Conservation (phyloP, 2,797 vertebrate genomes). For the Cirrhinus molitorella region DNA sequence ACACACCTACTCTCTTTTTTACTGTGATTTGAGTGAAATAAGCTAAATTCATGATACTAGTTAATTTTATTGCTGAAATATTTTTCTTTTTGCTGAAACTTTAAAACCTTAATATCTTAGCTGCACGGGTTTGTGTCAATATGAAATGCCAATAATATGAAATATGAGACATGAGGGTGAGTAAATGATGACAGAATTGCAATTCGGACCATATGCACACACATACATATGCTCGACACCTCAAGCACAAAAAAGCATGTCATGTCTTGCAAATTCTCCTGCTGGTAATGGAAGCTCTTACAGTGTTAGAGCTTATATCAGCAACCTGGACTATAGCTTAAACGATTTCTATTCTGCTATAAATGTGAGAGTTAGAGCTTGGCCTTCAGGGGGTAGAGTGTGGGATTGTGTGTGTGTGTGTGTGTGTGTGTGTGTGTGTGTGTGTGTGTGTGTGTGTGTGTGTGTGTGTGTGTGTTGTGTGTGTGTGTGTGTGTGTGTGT, state of each 20-base stretch:
- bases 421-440: conserved; percentile 8
- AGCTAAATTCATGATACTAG: background rate
- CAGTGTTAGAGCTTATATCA: conserved; percentile 21
- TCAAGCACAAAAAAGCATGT: background rate
- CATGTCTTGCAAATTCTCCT: background rate
- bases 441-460: too few species aligned
- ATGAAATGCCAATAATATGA: too few species aligned
- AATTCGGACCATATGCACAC: background rate
- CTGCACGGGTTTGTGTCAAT: background rate
- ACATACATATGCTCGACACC: background rate
- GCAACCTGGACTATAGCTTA: conserved; percentile 17
- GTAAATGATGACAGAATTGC: background rate
- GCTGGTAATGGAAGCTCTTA: conserved; percentile 1
- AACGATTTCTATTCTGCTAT: conserved; percentile 30
- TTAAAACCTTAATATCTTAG: background rate
- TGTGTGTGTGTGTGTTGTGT: too few species aligned
- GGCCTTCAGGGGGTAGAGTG: conserved; percentile 27
- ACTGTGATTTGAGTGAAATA: background rate
- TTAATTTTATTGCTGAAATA: background rate
- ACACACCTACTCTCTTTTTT: background rate
- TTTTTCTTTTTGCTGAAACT: background rate
- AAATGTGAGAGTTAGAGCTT: conserved; percentile 13
- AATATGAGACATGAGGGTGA: too few species aligned
- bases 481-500: too few species aligned
- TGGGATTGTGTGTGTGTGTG: conserved; percentile 56